Evolutionary conservation across 2,113 vertebrate genomes (phyloP).

Genomic region (Eidolon helvum): DNA sequence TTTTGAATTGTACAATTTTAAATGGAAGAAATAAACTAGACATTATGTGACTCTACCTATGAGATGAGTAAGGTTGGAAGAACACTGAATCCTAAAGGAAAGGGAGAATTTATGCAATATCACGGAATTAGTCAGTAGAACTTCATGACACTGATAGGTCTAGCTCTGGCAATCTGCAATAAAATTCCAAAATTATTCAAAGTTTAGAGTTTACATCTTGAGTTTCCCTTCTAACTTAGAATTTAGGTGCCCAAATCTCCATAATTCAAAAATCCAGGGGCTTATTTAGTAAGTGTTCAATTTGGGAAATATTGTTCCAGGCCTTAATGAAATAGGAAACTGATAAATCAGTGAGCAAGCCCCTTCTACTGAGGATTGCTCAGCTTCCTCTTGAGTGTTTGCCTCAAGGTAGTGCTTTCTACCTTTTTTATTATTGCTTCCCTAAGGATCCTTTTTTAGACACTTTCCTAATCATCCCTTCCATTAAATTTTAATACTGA

Average conservation of each 20-base stretch:
- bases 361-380: background rate
- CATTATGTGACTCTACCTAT: background rate
- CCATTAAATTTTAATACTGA: background rate
- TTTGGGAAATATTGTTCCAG: background rate
- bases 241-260: background rate
- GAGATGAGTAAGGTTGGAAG: background rate
- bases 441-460: background rate
- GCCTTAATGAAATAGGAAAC: background rate
- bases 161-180: background rate
- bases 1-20: background rate
- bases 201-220: background rate
- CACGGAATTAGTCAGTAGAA: background rate
- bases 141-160: background rate
- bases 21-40: background rate
- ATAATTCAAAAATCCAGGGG: background rate
- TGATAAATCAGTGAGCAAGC: too few relatives aligned
- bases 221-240: background rate
- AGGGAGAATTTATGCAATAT: background rate
- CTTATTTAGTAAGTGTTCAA: background rate
- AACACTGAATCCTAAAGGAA: background rate
- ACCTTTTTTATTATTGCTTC: background rate
- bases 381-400: background rate
- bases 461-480: background rate
- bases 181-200: constrained; percentile 20
- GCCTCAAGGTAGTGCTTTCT: background rate